Percentiles rank a stretch among this genome's conserved stretches.
phyloP scores from a whole-genome alignment of 2,113 vertebrate species.

The Acinonyx jubatus region DNA sequence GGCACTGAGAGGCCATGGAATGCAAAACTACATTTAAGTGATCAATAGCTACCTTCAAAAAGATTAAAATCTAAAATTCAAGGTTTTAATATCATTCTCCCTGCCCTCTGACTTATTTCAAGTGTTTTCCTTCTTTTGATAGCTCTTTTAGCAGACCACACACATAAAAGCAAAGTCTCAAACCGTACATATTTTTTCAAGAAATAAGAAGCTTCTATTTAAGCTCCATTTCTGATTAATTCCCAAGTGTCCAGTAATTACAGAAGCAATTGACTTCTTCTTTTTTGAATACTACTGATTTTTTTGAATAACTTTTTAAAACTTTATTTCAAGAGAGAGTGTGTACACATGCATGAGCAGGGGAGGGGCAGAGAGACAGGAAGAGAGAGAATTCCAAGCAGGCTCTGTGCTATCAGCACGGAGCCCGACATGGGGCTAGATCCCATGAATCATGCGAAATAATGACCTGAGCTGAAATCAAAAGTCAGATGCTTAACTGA shows the following conservation, averaged over 20 bases:
- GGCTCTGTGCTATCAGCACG: no score
- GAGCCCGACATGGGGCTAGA: no score
- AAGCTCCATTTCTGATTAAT: not conserved
- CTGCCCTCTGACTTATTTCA: not conserved
- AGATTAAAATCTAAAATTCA: not conserved
- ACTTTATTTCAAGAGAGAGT: no score
- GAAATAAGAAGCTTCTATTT: not conserved
- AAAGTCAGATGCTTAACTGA: no score
- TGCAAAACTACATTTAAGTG: not conserved
- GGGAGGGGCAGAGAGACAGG: no score
- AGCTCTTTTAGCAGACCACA: not conserved
- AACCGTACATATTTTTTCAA: not conserved
- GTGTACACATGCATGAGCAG: no score
- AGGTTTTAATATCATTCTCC: not conserved
- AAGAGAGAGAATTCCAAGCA: no score
- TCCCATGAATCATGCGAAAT: no score
- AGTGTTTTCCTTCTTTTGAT: not conserved
- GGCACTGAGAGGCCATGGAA: not conserved
- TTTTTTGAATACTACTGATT: no score
- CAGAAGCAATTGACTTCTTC: not conserved
- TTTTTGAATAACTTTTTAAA: no score
- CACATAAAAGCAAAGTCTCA: not conserved
- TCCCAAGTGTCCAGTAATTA: not conserved
- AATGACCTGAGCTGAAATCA: no score
- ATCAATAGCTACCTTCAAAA: not conserved